Conservation (phyloP, 2,797 vertebrate species). For the Dicrostonyx torquatus region DNA sequence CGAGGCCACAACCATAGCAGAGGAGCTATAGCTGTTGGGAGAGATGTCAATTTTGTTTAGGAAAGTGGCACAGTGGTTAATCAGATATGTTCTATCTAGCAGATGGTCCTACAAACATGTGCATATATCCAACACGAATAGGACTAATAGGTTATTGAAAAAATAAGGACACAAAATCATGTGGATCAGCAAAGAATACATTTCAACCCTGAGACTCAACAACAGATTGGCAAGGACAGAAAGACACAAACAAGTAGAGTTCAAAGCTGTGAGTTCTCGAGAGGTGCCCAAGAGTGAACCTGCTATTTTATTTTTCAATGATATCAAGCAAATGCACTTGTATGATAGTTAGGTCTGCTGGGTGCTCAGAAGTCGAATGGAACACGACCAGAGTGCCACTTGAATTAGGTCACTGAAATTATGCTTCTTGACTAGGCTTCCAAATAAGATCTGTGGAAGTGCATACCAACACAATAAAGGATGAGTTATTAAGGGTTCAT, state of each 20-base stretch:
- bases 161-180: no score
- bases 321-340: neutral
- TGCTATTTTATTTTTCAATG: neutral
- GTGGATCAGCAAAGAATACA: neutral
- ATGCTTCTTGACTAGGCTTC: neutral
- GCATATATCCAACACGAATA: no score
- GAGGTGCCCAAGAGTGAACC: neutral
- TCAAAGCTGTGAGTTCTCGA: neutral
- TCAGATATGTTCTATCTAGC: no score
- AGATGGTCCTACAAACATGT: no score
- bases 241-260: neutral
- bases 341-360: neutral
- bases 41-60: no score
- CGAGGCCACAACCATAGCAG: no score
- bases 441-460: neutral
- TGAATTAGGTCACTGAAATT: slow-evolving; percentile 24
- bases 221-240: neutral
- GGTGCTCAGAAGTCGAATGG: neutral
- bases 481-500: neutral
- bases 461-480: neutral
- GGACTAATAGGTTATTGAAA: no score
- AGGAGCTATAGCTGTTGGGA: no score
- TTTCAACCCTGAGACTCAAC: slow-evolving; percentile 34
- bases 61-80: no score
- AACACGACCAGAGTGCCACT: neutral